A percentile compares a stretch with the other conserved stretches of the same genome.
These are phyloP conservation scores for Xanthorhoe designata DNA, from an alignment of 2,888 invertebrate species.

Conservation along the genomic window DNA sequence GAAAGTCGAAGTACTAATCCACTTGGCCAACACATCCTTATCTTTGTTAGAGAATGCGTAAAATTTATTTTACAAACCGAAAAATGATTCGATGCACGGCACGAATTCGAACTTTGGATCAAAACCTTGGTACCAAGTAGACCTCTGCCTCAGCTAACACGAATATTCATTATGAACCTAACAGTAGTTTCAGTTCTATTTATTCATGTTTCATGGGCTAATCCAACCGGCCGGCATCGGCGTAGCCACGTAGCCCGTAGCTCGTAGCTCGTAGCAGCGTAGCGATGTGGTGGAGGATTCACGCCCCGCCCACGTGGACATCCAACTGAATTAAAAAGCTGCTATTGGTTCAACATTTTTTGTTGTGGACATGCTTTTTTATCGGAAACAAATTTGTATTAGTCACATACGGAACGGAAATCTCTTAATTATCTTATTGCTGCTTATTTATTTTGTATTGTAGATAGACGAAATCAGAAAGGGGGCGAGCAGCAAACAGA, in stretches of 20 bases:
- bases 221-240: constrained; percentile 2
- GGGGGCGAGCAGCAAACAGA: too few species aligned
- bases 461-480: too few species aligned
- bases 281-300: constrained; percentile 16
- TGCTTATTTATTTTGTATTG: too few species aligned
- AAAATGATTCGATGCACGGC: too few species aligned
- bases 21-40: too few species aligned
- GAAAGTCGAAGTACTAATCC: too few species aligned
- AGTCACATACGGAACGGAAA: neutral
- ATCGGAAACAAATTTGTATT: neutral
- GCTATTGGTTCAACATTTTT: constrained; percentile 16
- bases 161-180: neutral
- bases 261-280: constrained; percentile 26
- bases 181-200: constrained; percentile 12
- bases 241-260: constrained; percentile 31
- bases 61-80: too few species aligned
- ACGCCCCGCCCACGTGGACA: constrained; percentile 18
- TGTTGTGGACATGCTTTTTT: neutral
- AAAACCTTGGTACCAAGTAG: too few species aligned
- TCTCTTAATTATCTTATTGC: neutral
- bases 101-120: too few species aligned
- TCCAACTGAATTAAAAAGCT: constrained; percentile 23
- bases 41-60: too few species aligned
- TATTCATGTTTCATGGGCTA: neutral
- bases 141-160: too few species aligned